Base-by-base conservation (phyloP, 2,888 invertebrate species). In the Petrolisthes cinctipes region DNA sequence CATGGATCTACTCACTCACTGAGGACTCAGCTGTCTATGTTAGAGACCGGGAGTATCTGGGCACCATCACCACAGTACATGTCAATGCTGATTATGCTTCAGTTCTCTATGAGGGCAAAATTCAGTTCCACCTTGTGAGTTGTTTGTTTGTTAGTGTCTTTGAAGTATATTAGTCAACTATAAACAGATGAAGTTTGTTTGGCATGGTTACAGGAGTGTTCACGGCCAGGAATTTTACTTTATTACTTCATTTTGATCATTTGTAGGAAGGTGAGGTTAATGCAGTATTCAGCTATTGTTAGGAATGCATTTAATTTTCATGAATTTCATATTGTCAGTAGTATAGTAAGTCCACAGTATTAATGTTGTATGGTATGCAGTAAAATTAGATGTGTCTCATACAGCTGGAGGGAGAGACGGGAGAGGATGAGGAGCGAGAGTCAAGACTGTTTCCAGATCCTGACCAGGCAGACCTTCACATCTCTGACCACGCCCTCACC, bases 51-150 rank as follows among this genome's bases (percentile, higher is more conserved):
- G 97, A 97, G 92, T 98, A 99, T 93, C 95, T 98, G 51, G 96
- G 97, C 1, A 95, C 96, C 0, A 95, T 99, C 0, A 95, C 95
- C 51, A 95, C 95, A 89, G 94, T 99, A 91, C 94, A 95, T 91
- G 93, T 99, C 75, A 97, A 97, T 92, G 95, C 95, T 3, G 96
- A 96, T 91, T 97, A 97, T 93, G 97, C 96, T 71, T 97, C 98
- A 0, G 97, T 96, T 0, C 92, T 97, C 78, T 97, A 96, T 92
- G 96, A 97, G 91, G 97, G 97, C 57, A 95, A 95, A 92, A 94
- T 97, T 68, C 96, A 97, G 93, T 93, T 98, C 88, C 97, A 98
- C 92, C 94, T 95, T 94, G 97, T 97, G 93, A 93, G 93, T 91
- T 56, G n/a, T 9, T 51, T 73, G 6, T 20, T 6, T 82, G 4